phyloP scores from a whole-genome alignment of 2,888 invertebrate genomes.

The Sussaba pulchella region DNA sequence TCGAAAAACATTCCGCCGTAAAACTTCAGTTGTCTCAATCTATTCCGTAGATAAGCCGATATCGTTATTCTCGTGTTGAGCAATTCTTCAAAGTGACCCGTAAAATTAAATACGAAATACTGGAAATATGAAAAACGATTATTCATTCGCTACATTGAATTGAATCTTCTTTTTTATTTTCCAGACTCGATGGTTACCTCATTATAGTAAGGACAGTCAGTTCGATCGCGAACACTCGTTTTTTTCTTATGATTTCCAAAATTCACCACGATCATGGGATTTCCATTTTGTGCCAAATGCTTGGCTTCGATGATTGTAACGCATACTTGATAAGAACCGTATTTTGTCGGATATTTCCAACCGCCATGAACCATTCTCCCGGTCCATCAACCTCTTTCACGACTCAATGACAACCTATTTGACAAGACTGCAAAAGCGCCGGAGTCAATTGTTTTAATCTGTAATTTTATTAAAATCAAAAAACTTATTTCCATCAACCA shows the following conservation, averaged over 20 bases:
- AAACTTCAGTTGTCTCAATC: slow-evolving; percentile 77
- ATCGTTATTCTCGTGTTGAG: slow-evolving; percentile 87
- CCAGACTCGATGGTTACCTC: slow-evolving; percentile 85
- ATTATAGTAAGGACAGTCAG: slow-evolving; percentile 88
- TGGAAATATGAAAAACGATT: slow-evolving; percentile 78
- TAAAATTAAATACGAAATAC: slow-evolving; percentile 90
- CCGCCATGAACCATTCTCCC: slow-evolving; percentile 56
- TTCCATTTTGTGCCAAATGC: slow-evolving; percentile 85
- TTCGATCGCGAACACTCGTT: slow-evolving; percentile 86
- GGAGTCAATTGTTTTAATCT: slow-evolving; percentile 37
- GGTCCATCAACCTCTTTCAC: not conserved
- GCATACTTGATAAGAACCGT: slow-evolving; percentile 86
- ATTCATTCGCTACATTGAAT: not conserved
- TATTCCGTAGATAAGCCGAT: slow-evolving; percentile 84
- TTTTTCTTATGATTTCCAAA: slow-evolving; percentile 87
- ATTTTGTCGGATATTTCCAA: slow-evolving; percentile 63
- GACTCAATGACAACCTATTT: slow-evolving; percentile 4
- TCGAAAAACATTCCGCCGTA: slow-evolving; percentile 88
- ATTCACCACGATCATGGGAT: slow-evolving; percentile 87
- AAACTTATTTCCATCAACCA: too few relatives aligned
- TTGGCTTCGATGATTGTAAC: slow-evolving; percentile 89
- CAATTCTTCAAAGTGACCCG: slow-evolving; percentile 86
- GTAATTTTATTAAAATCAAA: not conserved
- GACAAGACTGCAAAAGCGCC: not conserved
- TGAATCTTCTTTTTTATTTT: not conserved